Evolutionary conservation across 2,797 vertebrate genomes (phyloP).

Genomic region (Lagorchestes hirsutus): DNA sequence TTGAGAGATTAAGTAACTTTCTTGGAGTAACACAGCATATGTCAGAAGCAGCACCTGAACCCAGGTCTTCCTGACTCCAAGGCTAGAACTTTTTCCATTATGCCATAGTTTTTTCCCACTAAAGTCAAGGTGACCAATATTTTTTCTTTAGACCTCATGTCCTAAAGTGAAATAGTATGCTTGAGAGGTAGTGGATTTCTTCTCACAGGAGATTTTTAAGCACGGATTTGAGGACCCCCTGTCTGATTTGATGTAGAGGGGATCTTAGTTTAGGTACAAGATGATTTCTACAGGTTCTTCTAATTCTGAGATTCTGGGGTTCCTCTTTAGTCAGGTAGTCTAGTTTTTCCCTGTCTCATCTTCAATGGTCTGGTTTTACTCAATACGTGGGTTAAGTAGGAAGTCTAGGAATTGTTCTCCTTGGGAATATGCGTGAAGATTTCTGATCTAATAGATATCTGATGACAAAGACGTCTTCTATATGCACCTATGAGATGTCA

Average conservation of each 20-base stretch:
- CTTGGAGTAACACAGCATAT: neutral
- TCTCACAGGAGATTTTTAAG: neutral
- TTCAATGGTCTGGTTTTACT: neutral
- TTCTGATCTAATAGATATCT: neutral
- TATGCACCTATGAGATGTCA: conserved; percentile 62
- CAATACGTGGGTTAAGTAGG: neutral
- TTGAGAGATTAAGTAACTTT: neutral
- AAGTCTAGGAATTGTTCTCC: neutral
- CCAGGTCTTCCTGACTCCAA: neutral
- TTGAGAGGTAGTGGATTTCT: neutral
- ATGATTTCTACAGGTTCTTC: neutral
- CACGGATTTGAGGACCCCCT: neutral
- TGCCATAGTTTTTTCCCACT: neutral
- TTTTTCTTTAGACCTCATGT: neutral
- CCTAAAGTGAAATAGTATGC: neutral
- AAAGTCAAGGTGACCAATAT: neutral
- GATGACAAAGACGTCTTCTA: conserved; percentile 63
- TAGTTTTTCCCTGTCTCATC: neutral
- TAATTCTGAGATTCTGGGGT: neutral
- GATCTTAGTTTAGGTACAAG: neutral
- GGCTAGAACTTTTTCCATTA: neutral
- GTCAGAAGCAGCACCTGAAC: neutral
- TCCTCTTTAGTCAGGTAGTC: conserved; percentile 9
- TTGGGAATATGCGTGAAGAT: neutral
- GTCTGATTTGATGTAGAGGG: neutral